phyloP scores from a whole-genome alignment of 2,113 vertebrate genomes.

The Gallinago jamesoni region DNA sequence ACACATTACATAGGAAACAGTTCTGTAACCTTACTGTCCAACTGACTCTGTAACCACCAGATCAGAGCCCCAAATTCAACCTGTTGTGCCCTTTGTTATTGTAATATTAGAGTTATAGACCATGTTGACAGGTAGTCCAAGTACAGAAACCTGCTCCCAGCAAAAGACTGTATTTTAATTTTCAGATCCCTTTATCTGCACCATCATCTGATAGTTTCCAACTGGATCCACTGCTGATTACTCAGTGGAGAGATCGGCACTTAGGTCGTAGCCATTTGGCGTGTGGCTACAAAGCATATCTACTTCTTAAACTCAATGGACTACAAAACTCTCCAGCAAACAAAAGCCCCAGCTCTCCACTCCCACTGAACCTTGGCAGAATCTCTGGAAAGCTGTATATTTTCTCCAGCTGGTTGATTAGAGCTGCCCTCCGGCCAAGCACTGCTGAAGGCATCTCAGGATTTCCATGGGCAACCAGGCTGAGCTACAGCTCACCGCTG shows the following conservation, averaged over 20 bases:
- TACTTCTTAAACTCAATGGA: neutral
- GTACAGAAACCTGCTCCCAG: neutral
- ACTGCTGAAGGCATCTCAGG: neutral
- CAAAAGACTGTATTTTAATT: neutral
- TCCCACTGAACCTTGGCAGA: neutral
- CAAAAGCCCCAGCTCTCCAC: neutral
- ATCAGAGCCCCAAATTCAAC: neutral
- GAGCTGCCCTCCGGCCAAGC: neutral
- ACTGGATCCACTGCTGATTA: neutral
- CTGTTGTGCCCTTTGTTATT: neutral
- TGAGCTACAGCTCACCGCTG: neutral
- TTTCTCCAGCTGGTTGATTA: neutral
- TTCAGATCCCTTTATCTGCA: neutral
- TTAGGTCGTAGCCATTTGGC: neutral
- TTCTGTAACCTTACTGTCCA: neutral
- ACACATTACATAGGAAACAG: neutral
- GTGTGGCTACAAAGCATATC: neutral
- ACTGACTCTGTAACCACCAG: neutral
- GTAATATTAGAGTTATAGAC: conserved; percentile 52
- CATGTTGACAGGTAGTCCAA: neutral
- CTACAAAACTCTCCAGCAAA: neutral
- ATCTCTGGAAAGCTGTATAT: neutral
- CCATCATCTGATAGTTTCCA: neutral
- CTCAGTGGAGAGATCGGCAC: neutral
- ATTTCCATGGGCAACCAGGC: neutral